Evolutionary conservation across 1,140 invertebrate genomes (phyloP).

Genomic region (Phocides pigmalion): DNA sequence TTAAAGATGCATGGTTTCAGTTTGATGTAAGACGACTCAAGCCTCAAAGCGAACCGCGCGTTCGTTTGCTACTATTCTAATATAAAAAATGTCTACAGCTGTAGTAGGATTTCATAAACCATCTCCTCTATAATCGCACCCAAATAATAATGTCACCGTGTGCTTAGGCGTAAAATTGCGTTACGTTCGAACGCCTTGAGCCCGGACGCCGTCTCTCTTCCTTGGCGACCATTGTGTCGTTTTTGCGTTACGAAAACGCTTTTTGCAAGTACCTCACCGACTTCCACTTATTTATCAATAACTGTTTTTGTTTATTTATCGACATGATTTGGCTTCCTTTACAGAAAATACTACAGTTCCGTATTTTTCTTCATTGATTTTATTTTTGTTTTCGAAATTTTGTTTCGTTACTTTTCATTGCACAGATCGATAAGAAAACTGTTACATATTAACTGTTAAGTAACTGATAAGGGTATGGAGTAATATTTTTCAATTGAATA

Average conservation of each 20-base stretch:
- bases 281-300: conserved; percentile 20
- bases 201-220: conserved; percentile 45
- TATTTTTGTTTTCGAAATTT: too few species aligned
- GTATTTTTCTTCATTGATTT: neutral
- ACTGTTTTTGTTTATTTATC: conserved; percentile 24
- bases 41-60: too few species aligned
- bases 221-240: conserved; percentile 48
- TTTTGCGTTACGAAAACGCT: conserved; percentile 47
- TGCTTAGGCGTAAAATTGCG: conserved; percentile 50
- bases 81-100: too few species aligned
- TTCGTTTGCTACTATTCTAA: too few species aligned
- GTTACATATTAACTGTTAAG: too few species aligned
- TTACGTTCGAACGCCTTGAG: conserved; percentile 43
- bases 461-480: too few species aligned
- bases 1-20: too few species aligned
- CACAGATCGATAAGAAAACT: too few species aligned
- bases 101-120: neutral
- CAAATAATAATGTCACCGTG: conserved; percentile 42
- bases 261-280: conserved; percentile 36
- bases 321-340: neutral
- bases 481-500: too few species aligned
- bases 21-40: too few species aligned
- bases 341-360: neutral
- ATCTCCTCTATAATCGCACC: neutral
- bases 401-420: too few species aligned